phyloP scores from a whole-genome alignment of 2,888 invertebrate genomes.

The Aromia moschata region DNA sequence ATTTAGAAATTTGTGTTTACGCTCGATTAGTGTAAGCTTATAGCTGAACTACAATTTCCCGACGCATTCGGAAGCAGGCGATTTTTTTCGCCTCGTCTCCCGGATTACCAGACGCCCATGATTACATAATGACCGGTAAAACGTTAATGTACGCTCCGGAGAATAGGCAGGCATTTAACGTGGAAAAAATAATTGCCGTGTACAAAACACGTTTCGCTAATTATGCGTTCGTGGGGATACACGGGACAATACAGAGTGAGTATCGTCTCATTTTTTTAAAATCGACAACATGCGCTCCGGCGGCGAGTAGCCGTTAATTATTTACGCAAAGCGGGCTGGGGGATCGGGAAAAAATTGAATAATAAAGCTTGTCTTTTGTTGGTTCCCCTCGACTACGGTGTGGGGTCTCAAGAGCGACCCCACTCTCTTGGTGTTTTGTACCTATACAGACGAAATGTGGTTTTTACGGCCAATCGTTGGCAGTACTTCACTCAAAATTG shows the following conservation, averaged over 20 bases:
- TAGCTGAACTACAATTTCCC: too few species aligned
- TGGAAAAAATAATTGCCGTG: slow-evolving; percentile 21
- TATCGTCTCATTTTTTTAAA: not conserved
- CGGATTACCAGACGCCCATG: too few species aligned
- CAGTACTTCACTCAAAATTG: too few species aligned
- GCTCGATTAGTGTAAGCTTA: too few species aligned
- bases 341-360: not conserved
- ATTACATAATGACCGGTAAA: not conserved
- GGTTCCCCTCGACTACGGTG: not conserved
- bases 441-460: too few species aligned
- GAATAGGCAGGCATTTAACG: slow-evolving; percentile 16
- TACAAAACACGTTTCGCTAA: slow-evolving; percentile 14
- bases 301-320: not conserved
- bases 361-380: not conserved
- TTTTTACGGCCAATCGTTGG: too few species aligned
- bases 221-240: slow-evolving; percentile 8
- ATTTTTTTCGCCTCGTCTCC: too few species aligned
- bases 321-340: not conserved
- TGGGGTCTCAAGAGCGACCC: too few species aligned
- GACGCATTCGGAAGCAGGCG: too few species aligned
- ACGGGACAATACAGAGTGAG: not conserved
- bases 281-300: not conserved
- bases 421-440: too few species aligned
- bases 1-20: too few species aligned
- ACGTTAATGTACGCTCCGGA: not conserved